Percentiles rank a stretch among this genome's conserved stretches.
These are phyloP conservation scores for Anarrhichthys ocellatus DNA, from an alignment of 2,113 vertebrate genomes.

Conservation along the genomic window DNA sequence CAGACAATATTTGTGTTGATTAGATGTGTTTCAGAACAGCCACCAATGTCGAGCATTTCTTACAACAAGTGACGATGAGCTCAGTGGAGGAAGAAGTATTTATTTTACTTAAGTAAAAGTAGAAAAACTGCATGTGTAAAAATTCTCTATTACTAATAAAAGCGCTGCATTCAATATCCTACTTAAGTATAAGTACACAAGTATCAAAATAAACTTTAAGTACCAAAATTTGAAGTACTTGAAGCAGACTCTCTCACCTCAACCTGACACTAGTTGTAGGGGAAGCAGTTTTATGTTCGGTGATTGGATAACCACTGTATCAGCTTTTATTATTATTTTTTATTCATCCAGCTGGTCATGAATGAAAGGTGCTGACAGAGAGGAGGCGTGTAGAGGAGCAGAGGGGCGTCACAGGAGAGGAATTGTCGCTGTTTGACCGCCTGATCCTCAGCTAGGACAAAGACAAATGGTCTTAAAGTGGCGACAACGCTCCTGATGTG, in stretches of 20 bases:
- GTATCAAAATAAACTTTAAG: no score
- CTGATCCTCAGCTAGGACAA: slow-evolving; percentile 51
- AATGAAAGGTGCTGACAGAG: slow-evolving; percentile 26
- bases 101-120: no score
- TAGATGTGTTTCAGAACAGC: not conserved
- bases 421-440: slow-evolving; percentile 20
- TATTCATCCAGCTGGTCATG: slow-evolving; percentile 14
- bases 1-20: not conserved
- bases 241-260: not conserved
- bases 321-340: not conserved
- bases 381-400: not conserved
- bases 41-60: no score
- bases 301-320: not conserved
- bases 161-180: no score
- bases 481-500: slow-evolving; percentile 56
- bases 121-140: no score
- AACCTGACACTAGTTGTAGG: not conserved
- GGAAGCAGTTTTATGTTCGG: not conserved
- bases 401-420: slow-evolving; percentile 16
- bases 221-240: not conserved
- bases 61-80: no score
- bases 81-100: no score
- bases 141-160: no score
- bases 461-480: slow-evolving; percentile 76
- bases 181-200: no score